A percentile compares a stretch with the other conserved stretches of the same genome.
Evolutionary conservation across 2,797 vertebrate species (phyloP).

Genomic region (Heliangelus exortis): DNA sequence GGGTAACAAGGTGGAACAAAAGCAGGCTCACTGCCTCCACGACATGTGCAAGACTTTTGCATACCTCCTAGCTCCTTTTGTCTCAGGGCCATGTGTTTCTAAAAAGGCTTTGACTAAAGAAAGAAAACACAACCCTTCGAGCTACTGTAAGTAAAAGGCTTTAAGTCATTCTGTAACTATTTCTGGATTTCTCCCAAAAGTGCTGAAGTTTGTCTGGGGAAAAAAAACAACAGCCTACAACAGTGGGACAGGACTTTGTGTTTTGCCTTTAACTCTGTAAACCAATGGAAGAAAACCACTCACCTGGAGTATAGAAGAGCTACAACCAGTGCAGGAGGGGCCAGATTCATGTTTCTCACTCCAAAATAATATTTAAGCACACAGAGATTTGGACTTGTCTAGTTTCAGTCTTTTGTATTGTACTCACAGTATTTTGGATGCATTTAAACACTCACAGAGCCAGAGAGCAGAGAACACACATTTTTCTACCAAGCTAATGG

Average conservation of each 20-base stretch:
- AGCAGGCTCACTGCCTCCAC: neutral
- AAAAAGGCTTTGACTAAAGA: neutral
- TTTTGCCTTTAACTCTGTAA: neutral
- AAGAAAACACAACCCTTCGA: neutral
- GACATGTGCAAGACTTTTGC: neutral
- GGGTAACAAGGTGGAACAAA: neutral
- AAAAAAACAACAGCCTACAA: neutral
- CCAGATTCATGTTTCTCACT: neutral
- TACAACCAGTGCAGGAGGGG: neutral
- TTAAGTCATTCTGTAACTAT: neutral
- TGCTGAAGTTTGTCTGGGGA: neutral
- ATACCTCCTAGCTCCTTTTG: neutral
- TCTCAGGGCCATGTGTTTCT: neutral
- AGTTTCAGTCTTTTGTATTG: neutral
- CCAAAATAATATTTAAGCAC: neutral
- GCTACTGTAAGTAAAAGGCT: neutral
- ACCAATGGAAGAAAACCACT: neutral
- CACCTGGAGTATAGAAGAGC: neutral
- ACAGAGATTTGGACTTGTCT: neutral
- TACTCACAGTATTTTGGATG: neutral
- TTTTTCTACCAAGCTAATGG: neutral
- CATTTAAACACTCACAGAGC: neutral
- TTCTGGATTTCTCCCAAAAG: neutral
- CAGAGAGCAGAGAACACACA: neutral
- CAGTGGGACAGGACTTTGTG: accelerated